A percentile compares a stretch with the other conserved stretches of the same genome.
phyloP scores from a whole-genome alignment of 2,797 vertebrate species.

The Sebastes variabilis region DNA sequence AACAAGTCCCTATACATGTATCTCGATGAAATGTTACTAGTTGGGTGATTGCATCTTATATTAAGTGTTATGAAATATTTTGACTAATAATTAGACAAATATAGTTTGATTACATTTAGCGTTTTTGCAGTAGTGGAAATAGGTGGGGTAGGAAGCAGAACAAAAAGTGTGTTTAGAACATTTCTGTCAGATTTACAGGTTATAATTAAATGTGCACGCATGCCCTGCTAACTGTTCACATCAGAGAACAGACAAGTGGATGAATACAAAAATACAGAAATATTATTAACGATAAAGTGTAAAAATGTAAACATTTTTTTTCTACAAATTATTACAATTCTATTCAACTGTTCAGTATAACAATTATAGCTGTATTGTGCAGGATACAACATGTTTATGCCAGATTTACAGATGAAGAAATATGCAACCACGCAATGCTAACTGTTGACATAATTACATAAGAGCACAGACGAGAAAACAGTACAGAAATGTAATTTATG shows the following conservation, averaged over 20 bases:
- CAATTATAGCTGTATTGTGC: neutral
- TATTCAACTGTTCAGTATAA: neutral
- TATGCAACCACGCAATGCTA: neutral
- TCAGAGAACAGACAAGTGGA: neutral
- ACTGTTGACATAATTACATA: neutral
- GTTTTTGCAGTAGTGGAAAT: too few species aligned
- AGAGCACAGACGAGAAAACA: neutral
- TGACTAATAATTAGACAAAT: too few species aligned
- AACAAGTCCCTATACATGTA: too few species aligned
- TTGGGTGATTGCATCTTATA: too few species aligned
- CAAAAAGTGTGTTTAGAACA: neutral
- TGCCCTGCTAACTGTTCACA: neutral
- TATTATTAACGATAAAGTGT: neutral
- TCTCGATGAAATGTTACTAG: too few species aligned
- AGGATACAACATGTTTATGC: rapidly evolving
- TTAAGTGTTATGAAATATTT: too few species aligned
- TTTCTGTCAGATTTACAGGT: neutral
- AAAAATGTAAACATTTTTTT: neutral
- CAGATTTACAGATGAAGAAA: neutral
- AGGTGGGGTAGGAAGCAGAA: neutral
- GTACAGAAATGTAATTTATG: neutral
- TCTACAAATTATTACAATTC: neutral
- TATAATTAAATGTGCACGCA: neutral
- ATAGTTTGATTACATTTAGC: too few species aligned
- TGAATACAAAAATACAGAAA: neutral